Evolutionary conservation across 2,888 invertebrate species (phyloP), one percentile per base, ranked within the genome.

Genomic region (Aproaerema taeniolella): DNA sequence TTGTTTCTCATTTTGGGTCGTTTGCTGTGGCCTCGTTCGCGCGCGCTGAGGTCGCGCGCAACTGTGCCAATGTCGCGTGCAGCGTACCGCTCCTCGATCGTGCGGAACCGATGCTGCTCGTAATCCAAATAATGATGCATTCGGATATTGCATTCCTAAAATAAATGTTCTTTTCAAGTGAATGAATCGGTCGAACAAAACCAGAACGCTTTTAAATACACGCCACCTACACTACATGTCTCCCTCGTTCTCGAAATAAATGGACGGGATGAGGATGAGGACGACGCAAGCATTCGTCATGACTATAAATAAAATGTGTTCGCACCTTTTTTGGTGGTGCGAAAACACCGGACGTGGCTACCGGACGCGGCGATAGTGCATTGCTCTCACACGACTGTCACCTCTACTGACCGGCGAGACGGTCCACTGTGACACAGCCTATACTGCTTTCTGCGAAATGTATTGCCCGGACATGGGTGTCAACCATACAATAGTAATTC

Each of bases 301-400:
- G 61, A 59, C 70, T 80, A 81, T 80, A 79, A 82, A 85, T 82
- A 82, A 73, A 55, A 65, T 53, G 52, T 72, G 79, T 79, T 80
- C 83, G 76, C 80, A 81, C 83, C 85, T 82, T 85, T 85, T 86
- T 85, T 78, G 82, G 85, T 71, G 61, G 68, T 78, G 74, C 75
- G 68, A 78, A 81, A 79, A 75, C 72, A 82, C 82, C 83, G 85
- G 85, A 85, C 69, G 73, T 67, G 53, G 66, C 81, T 80, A 81
- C 85, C 81, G 85, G 82, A 81, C 74, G 81, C 65, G 57, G 58
- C 69, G 61, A 63, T 61, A 67, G 77, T 73, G 72, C 76, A 72
- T 61, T 68, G 72, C 71, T 75, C 78, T 68, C 67, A 52, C 55
- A 60, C 69, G 61, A 74, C 67, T 73, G 67, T 70, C 72, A 66